These are phyloP conservation scores for Parus major DNA, from an alignment of 2,113 vertebrate species.

Conservation along the genomic window DNA sequence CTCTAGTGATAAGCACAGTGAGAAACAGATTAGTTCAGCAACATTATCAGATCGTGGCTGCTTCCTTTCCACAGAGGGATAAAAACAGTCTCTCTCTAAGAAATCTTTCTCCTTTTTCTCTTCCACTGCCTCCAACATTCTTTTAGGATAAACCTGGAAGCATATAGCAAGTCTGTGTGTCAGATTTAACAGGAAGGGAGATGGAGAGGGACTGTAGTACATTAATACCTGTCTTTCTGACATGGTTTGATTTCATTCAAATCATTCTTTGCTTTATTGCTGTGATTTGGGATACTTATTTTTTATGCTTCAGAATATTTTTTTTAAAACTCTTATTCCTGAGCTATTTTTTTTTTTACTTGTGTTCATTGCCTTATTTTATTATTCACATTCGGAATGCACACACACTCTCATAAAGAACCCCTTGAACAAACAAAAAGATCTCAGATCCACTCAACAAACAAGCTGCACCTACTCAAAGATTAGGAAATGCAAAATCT, in stretches of 20 bases:
- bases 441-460: background rate
- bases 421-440: background rate
- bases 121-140: background rate
- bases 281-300: background rate
- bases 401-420: background rate
- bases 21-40: background rate
- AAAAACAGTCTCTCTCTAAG: background rate
- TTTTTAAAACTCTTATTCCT: background rate
- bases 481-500: background rate
- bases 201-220: background rate
- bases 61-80: background rate
- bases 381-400: background rate
- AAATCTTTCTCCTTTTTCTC: background rate
- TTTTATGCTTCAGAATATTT: background rate
- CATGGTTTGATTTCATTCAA: background rate
- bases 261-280: background rate
- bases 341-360: constrained; percentile 12
- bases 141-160: background rate
- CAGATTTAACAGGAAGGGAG: background rate
- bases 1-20: background rate
- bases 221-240: background rate
- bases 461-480: background rate
- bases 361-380: background rate
- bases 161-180: fast-evolving
- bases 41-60: background rate